Base-by-base conservation (phyloP, 2,797 vertebrate species). In the Columba guinea region DNA sequence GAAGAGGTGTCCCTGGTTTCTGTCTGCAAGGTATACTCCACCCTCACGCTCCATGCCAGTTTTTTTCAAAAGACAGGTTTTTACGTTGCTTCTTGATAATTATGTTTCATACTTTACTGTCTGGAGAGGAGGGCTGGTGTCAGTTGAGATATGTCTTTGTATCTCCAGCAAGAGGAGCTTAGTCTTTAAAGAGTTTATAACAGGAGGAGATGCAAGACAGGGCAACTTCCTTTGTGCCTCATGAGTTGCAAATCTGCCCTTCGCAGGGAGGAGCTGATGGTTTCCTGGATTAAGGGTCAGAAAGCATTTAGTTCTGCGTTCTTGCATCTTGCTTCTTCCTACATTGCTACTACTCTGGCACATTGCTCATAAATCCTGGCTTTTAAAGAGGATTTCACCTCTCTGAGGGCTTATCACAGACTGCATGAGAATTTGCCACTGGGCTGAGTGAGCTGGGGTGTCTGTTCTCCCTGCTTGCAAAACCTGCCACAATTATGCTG, bases 391-490 rank as follows among this genome's bases (percentile, higher is more conserved):
- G 63, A 27, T 13, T 86, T 80, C 53, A 7, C 23, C 14, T 85
- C 37, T 78, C 19, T 32, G 34, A 81, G 23, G 21, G 9, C 12
- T 85, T 35, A 17, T 53, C 58, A 46, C 46, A 62, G 13, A 34
- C 55, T 62, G 44, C 2, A 0, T 37, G 46, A 73, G 55, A 51
- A 35, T 28, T 68, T 77, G n/a, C 16, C 27, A 3, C 28, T 41
- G 53, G n/a, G 10, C 21, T 32, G 24, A 71, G 37, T 30, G 44
- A 28, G 53, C 62, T 78, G 67, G 23, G 9, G 1, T 71, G 34
- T 82, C 65, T 85, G 23, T 35, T 64, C 28, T 70, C 28, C 9
- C 26, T 70, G 15, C 90, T 81, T 84, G 62, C 65, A 86, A 85
- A 63, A 68, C 49, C 24, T 82, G 84, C 15, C n/a, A 37, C 22